Base-by-base conservation (phyloP, 2,797 vertebrate genomes). In the Streptopelia turtur region DNA sequence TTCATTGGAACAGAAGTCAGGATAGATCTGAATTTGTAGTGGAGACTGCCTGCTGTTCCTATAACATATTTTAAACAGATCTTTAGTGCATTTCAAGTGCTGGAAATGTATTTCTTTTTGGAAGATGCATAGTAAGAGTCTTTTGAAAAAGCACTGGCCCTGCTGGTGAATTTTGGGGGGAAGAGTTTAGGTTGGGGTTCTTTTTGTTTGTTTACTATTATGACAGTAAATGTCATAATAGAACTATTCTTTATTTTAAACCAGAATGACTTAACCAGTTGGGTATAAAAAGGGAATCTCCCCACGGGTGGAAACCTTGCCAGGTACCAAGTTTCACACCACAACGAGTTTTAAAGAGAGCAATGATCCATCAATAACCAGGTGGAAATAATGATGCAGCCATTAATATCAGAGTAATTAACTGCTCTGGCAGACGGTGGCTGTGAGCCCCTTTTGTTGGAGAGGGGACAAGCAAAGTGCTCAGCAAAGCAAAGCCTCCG, bases 161-260 rank as follows among this genome's bases (percentile, higher is more conserved):
- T 60, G 14, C 41, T 53, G 5, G 11, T 75, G 57, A 76, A 30
- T 50, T 68, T 28, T 1, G 1, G 8, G 7, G 10, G 4, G 1
- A 7, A 9, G 4, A 1, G 6, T 10, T 56, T 72, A 63, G 30
- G 18, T 30, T 49, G 3, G 20, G 6, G 0, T 0, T 24, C 37
- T 31, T 43, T 56, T 13, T 22, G 52, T 33, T 86, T 65, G 8
- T 71, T 71, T 71, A 13, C 17, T 79, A 10, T 82, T 83, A 30
- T 43, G 60, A 79, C 37, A 68, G 37, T 11, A 25, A 82, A 55
- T 69, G 20, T 72, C 20, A 33, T 43, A 47, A 39, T 76, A 50
- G 47, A 69, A 27, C 16, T 33, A 3, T 27, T 61, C 57, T 70
- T 66, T 57, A 21, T 57, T 81, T 89, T 63, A 65, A 91, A 80